Conservation (phyloP, 1,140 invertebrate species). For the Anastatus disparis region DNA sequence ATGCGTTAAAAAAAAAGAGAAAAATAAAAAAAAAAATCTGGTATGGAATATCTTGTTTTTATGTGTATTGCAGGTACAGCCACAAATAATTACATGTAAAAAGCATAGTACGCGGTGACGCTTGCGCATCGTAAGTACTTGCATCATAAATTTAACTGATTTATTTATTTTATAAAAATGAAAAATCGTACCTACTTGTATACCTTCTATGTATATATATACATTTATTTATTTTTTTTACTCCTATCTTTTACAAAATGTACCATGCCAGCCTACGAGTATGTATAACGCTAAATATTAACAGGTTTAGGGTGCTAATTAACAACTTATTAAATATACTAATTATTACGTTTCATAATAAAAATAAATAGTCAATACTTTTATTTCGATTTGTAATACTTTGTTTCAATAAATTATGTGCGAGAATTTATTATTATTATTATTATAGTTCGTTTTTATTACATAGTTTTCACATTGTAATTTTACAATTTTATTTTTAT, state of each 20-base stretch:
- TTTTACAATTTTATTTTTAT: no score
- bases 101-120: conserved; percentile 64
- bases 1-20: conserved; percentile 24
- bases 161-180: conserved; percentile 31
- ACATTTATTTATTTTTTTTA: conserved; percentile 26
- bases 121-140: conserved; percentile 66
- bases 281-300: no score
- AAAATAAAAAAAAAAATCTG: conserved; percentile 42
- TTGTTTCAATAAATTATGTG: no score
- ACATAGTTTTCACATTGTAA: no score
- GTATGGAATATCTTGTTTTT: conserved; percentile 63
- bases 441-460: no score
- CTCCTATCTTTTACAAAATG: conserved; percentile 32
- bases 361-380: no score
- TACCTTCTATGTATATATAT: conserved; percentile 8
- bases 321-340: no score
- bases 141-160: conserved; percentile 46
- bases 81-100: conserved; percentile 65
- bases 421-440: no score
- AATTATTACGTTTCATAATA: no score
- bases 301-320: no score
- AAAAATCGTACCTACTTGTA: conserved; percentile 15
- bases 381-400: no score
- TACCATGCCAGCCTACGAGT: conserved; percentile 5
- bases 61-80: conserved; percentile 66